These are phyloP conservation scores for Gari tellinella DNA, from an alignment of 2,888 invertebrate species.

Conservation along the genomic window DNA sequence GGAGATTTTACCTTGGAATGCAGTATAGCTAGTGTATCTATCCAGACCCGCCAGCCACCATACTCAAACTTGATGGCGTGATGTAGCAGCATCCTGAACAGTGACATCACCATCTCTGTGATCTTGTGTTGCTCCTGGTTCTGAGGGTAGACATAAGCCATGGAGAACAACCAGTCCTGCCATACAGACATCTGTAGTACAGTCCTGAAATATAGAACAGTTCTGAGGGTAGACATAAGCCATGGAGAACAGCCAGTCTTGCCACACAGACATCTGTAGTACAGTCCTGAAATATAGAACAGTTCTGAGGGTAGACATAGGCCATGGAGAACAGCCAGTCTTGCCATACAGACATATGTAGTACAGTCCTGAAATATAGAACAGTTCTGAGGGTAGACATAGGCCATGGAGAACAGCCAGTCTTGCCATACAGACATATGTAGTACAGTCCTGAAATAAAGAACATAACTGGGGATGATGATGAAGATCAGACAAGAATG, in stretches of 20 bases:
- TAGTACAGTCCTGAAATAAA: conserved; percentile 89
- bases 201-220: conserved; percentile 86
- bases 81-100: conserved; percentile 98
- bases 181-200: conserved; percentile 99
- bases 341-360: conserved; percentile 99
- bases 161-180: conserved; percentile 98
- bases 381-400: conserved; percentile 98
- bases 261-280: conserved; percentile 99
- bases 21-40: conserved; percentile 99
- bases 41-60: conserved; percentile 99
- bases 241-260: conserved; percentile 97
- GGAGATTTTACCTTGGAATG: conserved; percentile 98
- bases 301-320: conserved; percentile 97
- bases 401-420: conserved; percentile 98
- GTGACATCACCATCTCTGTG: conserved; percentile 98
- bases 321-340: conserved; percentile 98
- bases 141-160: conserved; percentile 98
- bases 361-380: conserved; percentile 88
- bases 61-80: conserved; percentile 99
- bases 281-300: conserved; percentile 89
- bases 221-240: conserved; percentile 99
- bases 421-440: conserved; percentile 99
- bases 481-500: too few relatives aligned
- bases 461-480: too few relatives aligned
- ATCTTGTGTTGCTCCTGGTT: conserved; percentile 97